Evolutionary conservation across 2,888 invertebrate species (phyloP).

Genomic region (Crossocerus cetratus): DNA sequence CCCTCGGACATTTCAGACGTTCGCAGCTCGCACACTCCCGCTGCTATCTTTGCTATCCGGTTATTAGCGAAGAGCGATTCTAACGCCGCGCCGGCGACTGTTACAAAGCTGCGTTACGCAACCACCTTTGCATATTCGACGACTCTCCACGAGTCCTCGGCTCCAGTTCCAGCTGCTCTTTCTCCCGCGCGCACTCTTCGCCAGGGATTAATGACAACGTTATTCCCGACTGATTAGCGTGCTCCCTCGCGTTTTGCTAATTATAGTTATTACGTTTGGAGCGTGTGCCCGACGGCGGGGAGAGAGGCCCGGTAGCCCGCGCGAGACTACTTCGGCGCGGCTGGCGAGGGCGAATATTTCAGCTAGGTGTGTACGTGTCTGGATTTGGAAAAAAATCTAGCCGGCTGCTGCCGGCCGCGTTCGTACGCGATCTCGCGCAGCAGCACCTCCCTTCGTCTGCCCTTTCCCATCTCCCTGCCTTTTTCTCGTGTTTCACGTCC

Average conservation of each 20-base stretch:
- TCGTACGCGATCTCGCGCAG: slow-evolving; percentile 28
- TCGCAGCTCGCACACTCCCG: too few relatives aligned
- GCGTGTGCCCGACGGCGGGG: neutral
- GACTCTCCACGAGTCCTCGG: neutral
- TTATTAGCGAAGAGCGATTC: too few relatives aligned
- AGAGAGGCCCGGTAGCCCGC: neutral
- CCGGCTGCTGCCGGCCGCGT: too few relatives aligned
- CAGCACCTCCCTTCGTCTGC: slow-evolving; percentile 29
- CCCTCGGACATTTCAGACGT: neutral
- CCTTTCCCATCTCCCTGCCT: slow-evolving; percentile 54
- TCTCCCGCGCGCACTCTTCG: neutral
- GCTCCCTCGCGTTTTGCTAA: slow-evolving; percentile 4
- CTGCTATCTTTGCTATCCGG: too few relatives aligned
- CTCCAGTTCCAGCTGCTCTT: neutral
- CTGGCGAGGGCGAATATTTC: neutral
- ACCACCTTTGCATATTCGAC: neutral
- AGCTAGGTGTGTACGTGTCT: neutral
- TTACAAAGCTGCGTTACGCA: too few relatives aligned
- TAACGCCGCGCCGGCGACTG: too few relatives aligned
- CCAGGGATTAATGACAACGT: slow-evolving; percentile 3
- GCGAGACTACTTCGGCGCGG: neutral
- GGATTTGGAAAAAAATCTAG: slow-evolving; percentile 18
- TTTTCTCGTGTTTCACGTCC: slow-evolving; percentile 60
- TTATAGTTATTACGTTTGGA: slow-evolving; percentile 6
- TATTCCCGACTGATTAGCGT: slow-evolving; percentile 1